phyloP scores from a whole-genome alignment of 35 echinoderm and acorn worm species.

The Apostichopus californicus region DNA sequence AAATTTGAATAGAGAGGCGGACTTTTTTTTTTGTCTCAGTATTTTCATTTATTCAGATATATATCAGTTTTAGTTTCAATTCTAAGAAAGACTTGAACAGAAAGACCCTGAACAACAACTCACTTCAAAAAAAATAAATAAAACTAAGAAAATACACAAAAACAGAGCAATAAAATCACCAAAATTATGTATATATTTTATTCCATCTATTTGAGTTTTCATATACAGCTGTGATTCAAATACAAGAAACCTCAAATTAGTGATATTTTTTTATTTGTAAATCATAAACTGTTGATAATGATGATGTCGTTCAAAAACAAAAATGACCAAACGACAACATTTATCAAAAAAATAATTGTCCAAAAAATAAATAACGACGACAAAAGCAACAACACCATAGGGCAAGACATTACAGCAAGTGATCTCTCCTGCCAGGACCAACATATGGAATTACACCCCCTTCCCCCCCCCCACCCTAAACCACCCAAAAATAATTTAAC shows the following conservation, averaged over 20 bases:
- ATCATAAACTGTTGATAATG: neutral
- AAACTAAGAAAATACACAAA: neutral
- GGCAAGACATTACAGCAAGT: neutral
- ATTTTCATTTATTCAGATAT: no score
- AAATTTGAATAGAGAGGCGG: no score
- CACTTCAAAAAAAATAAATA: no score
- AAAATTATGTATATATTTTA: neutral
- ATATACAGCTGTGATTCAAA: neutral
- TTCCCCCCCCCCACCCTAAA: neutral
- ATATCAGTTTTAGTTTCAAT: no score
- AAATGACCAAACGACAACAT: neutral
- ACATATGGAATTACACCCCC: neutral
- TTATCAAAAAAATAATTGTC: neutral
- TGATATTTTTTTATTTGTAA: neutral
- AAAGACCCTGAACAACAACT: no score
- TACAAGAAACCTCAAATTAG: neutral
- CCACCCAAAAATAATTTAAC: neutral
- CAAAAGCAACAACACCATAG: neutral
- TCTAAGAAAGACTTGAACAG: no score
- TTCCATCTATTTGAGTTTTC: neutral
- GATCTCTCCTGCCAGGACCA: neutral
- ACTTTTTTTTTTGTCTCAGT: no score
- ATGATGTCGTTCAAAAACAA: neutral
- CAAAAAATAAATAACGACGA: neutral
- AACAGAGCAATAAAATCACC: neutral